Evolutionary conservation across 2,113 vertebrate species (phyloP), one percentile per base, ranked within the genome.

Genomic region (Amphiprion ocellaris): DNA sequence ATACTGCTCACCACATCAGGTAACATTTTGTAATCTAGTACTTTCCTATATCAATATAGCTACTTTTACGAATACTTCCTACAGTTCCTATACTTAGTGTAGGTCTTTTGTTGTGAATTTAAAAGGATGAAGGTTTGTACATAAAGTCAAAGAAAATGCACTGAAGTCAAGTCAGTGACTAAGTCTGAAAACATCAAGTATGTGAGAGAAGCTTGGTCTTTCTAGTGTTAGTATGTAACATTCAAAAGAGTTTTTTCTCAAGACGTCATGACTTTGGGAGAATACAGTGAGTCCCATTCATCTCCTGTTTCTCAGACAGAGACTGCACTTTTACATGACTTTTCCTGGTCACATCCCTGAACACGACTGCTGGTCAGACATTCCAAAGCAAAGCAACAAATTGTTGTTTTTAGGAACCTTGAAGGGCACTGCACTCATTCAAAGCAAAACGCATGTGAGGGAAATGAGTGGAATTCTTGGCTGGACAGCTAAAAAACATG

Each of bases 321-420:
- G 23, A 23, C 17, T n/a, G 21, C 50, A 16, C 9, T n/a, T 30
- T 54, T 37, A 50, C 50, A 61, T 5, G 19, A 4, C 24, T 19
- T 63, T 56, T 30, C 23, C 47, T 17, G 16, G 10, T 78, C 65
- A 46, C 58, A 26, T 67, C 68, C 28, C 30, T 9, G 1, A 79
- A 69, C 55, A 37, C 17, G 44, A 37, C 47, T n/a, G 11, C 21
- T 55, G 4, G 62, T 61, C n/a, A 6, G 73, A 69, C 83, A 90
- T 85, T 90, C 79, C 71, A n/a, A 8, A 46, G 75, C 56, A 11
- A 6, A 59, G 69, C 4, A 55, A 63, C 69, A 66, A 63, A 85
- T 62, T 69, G 69, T 72, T 69, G 23, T 49, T 16, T 72, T 23
- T 16, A 44, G 53, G 23, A 55, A 44, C 74, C 50, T 39, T 46